These are phyloP conservation scores for Hypolimnas misippus DNA, from an alignment of 2,888 invertebrate genomes.

Conservation along the genomic window DNA sequence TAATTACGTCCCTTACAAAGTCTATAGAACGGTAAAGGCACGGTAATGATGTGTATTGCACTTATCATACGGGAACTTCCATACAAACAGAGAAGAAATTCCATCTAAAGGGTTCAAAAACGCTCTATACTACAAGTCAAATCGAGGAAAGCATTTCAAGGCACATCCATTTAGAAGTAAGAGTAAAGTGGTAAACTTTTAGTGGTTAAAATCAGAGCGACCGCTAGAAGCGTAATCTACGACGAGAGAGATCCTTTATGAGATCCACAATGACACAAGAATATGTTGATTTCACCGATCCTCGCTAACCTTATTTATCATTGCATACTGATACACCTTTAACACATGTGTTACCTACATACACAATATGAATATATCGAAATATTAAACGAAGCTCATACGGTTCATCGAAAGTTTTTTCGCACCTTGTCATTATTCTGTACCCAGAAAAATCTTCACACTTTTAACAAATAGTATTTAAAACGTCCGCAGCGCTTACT, in stretches of 20 bases:
- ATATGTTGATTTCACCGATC: slow-evolving; percentile 34
- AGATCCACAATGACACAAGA: slow-evolving; percentile 48
- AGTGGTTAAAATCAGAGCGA: slow-evolving; percentile 65
- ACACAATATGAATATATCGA: slow-evolving; percentile 58
- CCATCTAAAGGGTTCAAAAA: slow-evolving; percentile 80
- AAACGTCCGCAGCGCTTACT: slow-evolving; percentile 41
- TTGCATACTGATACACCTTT: slow-evolving; percentile 43
- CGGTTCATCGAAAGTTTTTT: slow-evolving; percentile 62
- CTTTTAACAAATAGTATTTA: slow-evolving; percentile 27
- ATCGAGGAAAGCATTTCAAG: slow-evolving; percentile 82
- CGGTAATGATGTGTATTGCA: slow-evolving; percentile 84
- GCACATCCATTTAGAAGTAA: slow-evolving; percentile 84
- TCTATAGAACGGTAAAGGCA: slow-evolving; percentile 84
- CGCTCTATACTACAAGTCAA: slow-evolving; percentile 79
- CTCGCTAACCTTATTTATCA: slow-evolving; percentile 31
- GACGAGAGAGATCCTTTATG: slow-evolving; percentile 47
- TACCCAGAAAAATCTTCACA: slow-evolving; percentile 48
- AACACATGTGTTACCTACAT: slow-evolving; percentile 46
- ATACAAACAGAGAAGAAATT: slow-evolving; percentile 79
- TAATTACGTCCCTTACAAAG: slow-evolving; percentile 84
- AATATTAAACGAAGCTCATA: slow-evolving; percentile 72
- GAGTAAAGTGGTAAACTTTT: slow-evolving; percentile 66
- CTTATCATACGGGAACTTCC: slow-evolving; percentile 74
- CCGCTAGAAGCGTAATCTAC: slow-evolving; percentile 76
- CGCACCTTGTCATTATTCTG: slow-evolving; percentile 62